Conservation (phyloP, 2,797 vertebrate genomes). For the Hydrocynus forskahlii region DNA sequence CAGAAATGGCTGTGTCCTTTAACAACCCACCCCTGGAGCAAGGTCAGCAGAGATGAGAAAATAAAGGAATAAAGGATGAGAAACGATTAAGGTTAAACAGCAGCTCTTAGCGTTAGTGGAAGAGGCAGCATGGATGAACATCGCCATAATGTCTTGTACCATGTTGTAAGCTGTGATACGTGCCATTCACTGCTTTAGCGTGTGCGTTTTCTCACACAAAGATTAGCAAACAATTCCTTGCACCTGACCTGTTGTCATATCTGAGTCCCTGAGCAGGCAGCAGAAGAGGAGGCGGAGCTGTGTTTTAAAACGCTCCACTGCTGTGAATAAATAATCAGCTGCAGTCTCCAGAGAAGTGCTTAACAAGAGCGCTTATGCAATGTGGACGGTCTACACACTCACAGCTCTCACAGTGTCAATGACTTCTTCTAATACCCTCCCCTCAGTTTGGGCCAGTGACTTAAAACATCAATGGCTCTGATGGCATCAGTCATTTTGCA, state of each 20-base stretch:
- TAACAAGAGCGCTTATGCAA: conserved; percentile 33
- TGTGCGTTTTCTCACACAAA: neutral
- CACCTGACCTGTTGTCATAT: conserved; percentile 36
- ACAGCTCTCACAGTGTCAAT: conserved; percentile 8
- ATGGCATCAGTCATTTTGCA: neutral
- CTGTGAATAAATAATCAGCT: conserved; percentile 50
- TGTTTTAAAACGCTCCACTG: conserved; percentile 24
- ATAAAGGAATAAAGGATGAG: neutral
- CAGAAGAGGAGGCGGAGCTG: conserved; percentile 12
- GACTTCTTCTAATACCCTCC: neutral
- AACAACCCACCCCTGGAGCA: neutral
- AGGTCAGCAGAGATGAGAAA: neutral
- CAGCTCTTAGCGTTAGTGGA: neutral
- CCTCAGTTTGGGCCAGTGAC: neutral
- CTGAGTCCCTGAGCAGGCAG: conserved; percentile 22
- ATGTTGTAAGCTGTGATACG: neutral
- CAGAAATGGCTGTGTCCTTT: neutral
- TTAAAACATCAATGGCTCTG: neutral
- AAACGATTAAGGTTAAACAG: neutral
- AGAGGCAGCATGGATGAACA: neutral
- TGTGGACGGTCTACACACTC: neutral
- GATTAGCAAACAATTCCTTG: conserved; percentile 19
- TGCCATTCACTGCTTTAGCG: too few relatives aligned
- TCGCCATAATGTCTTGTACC: neutral
- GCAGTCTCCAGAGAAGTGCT: conserved; percentile 33